phyloP scores from a whole-genome alignment of 2,797 vertebrate species.

The Brachymystax lenok region DNA sequence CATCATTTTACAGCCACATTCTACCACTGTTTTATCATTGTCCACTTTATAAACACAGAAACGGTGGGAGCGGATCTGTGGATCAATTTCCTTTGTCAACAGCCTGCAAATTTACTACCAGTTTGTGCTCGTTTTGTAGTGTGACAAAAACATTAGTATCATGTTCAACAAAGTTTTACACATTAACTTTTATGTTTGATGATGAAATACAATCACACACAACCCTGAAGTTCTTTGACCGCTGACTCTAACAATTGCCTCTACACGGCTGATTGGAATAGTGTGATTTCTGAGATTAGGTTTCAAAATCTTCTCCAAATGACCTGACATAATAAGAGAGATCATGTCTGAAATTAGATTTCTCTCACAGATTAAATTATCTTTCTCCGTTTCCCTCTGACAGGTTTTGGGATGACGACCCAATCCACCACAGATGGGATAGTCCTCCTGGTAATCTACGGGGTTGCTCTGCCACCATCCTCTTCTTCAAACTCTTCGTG shows the following conservation, averaged over 20 bases:
- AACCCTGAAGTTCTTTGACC: too few relatives aligned
- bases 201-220: too few relatives aligned
- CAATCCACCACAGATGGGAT: constrained; percentile 60
- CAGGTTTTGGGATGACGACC: constrained; percentile 71
- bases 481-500: constrained; percentile 12
- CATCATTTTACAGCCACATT: not conserved
- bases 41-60: constrained; percentile 36
- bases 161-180: too few relatives aligned
- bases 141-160: not conserved
- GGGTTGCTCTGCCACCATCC: constrained; percentile 60
- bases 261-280: too few relatives aligned
- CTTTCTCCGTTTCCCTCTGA: not conserved
- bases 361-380: too few relatives aligned
- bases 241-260: too few relatives aligned
- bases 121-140: not conserved
- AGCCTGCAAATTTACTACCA: constrained; percentile 16
- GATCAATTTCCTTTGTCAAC: constrained; percentile 40
- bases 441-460: constrained; percentile 70
- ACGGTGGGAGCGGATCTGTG: not conserved
- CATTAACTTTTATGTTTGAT: too few relatives aligned
- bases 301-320: too few relatives aligned
- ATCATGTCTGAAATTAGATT: too few relatives aligned
- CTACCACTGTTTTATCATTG: constrained; percentile 11
- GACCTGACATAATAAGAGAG: too few relatives aligned
- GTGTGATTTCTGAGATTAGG: too few relatives aligned